A percentile compares a stretch with the other conserved stretches of the same genome.
These are phyloP conservation scores for Pantherophis alleghaniensis DNA, from an alignment of 2,797 vertebrate genomes.

Conservation along the genomic window DNA sequence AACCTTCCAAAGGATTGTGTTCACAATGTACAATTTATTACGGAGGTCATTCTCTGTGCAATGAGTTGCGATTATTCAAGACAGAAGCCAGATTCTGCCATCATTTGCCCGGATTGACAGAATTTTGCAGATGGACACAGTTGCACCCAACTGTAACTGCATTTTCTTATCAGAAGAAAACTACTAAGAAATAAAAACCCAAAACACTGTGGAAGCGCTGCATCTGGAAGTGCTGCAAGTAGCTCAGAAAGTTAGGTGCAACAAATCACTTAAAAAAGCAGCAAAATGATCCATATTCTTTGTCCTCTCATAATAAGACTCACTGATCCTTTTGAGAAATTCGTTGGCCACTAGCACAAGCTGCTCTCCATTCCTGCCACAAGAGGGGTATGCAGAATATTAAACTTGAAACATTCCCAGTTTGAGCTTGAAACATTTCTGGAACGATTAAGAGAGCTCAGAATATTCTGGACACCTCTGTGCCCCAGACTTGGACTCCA, in stretches of 20 bases:
- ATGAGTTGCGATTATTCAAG: neutral
- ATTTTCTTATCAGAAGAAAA: neutral
- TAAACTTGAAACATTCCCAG: neutral
- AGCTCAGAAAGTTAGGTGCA: neutral
- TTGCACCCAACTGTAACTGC: neutral
- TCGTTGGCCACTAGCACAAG: neutral
- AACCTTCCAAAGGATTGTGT: neutral
- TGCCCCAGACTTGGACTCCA: neutral
- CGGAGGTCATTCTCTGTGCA: neutral
- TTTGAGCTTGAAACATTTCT: neutral
- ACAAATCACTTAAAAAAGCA: neutral
- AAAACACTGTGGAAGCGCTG: neutral
- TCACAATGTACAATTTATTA: neutral
- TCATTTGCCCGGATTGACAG: neutral
- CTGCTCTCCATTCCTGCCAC: neutral
- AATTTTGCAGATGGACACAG: neutral
- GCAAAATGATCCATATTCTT: neutral
- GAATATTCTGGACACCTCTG: neutral
- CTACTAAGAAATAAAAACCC: neutral
- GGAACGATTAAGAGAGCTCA: neutral
- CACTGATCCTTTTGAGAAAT: neutral
- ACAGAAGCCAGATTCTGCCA: neutral
- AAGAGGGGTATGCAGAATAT: neutral
- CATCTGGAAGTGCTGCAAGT: neutral
- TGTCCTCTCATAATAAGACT: neutral